Conservation (phyloP, 1,140 invertebrate species). For the Trypoxylus dichotomus region DNA sequence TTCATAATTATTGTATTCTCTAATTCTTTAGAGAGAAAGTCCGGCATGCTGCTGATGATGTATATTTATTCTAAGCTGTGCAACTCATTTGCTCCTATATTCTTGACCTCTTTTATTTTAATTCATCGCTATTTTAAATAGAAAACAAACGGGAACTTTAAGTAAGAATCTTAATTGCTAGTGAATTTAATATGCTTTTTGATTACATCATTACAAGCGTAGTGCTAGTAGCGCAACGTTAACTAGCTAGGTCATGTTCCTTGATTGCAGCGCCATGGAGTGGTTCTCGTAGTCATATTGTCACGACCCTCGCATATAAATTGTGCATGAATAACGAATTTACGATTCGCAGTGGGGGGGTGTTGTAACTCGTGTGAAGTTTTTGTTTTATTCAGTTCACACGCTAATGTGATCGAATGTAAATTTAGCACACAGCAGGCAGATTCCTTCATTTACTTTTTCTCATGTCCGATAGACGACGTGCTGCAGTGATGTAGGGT, state of each 20-base stretch:
- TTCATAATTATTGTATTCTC: too few relatives aligned
- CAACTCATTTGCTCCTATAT: too few relatives aligned
- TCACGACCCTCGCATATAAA: slow-evolving; percentile 11
- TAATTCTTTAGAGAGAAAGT: too few relatives aligned
- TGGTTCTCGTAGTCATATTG: not conserved
- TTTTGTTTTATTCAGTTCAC: slow-evolving; percentile 13
- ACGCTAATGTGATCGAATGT: slow-evolving; percentile 12
- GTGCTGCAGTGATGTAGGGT: not conserved
- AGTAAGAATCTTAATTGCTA: too few relatives aligned
- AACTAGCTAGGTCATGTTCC: not conserved
- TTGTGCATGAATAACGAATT: slow-evolving; percentile 24
- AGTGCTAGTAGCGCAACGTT: not conserved
- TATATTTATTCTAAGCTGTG: too few relatives aligned
- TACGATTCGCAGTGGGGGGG: not conserved
- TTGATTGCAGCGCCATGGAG: not conserved
- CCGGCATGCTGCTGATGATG: too few relatives aligned
- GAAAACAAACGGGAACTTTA: too few relatives aligned
- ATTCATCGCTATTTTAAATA: too few relatives aligned
- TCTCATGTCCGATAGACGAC: not conserved
- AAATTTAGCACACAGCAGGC: not conserved
- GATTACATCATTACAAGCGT: not conserved
- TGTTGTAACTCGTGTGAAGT: not conserved
- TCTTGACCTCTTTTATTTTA: too few relatives aligned
- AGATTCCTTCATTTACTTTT: not conserved
- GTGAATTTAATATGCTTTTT: not conserved